Conservation (phyloP, 2,888 invertebrate species). For the Amblyjoppa proteus region DNA sequence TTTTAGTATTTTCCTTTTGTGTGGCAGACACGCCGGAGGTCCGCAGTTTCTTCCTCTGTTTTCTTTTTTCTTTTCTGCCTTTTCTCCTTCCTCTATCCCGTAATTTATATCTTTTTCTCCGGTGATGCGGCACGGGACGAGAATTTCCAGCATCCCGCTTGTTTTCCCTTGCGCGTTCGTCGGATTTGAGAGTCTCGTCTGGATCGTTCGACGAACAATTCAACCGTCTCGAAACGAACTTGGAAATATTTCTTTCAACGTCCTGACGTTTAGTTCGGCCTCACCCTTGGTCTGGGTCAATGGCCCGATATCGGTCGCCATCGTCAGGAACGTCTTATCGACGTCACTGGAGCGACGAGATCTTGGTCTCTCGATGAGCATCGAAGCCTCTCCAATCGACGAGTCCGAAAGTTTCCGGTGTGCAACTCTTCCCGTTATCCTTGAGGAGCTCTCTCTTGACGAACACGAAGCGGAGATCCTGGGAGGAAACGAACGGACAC, state of each 20-base stretch:
- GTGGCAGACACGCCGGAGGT: constrained; percentile 30
- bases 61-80: neutral
- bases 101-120: neutral
- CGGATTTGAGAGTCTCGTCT: too few species aligned
- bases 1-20: constrained; percentile 51
- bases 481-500: constrained; percentile 45
- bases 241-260: too few species aligned
- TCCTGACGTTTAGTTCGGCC: too few species aligned
- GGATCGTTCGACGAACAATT: too few species aligned
- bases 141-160: too few species aligned
- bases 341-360: neutral
- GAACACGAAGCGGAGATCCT: constrained; percentile 8
- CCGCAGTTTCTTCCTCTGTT: constrained; percentile 25
- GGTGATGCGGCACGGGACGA: too few species aligned
- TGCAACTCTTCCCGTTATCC: neutral
- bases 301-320: neutral
- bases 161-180: too few species aligned
- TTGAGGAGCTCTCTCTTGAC: neutral
- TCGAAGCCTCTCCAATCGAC: neutral
- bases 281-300: neutral
- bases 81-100: constrained; percentile 18
- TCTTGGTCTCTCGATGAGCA: neutral
- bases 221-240: too few species aligned
- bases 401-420: neutral
- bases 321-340: neutral